These are phyloP conservation scores for Smutsia temminckii DNA, from an alignment of 2,797 vertebrate genomes.

Conservation along the genomic window DNA sequence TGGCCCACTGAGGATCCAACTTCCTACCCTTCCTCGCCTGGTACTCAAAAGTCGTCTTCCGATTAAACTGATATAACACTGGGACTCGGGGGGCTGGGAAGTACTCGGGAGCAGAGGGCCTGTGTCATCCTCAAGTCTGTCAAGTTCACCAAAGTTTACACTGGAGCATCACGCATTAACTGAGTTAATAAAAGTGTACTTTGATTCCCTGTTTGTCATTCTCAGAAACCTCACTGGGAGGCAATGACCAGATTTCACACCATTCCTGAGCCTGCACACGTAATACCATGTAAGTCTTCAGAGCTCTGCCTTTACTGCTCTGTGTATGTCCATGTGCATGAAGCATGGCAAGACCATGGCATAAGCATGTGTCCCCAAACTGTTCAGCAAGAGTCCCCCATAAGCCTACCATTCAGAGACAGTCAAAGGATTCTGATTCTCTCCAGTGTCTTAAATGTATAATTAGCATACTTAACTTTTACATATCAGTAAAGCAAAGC, in stretches of 20 bases:
- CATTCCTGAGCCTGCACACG: neutral
- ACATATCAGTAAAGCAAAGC: neutral
- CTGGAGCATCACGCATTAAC: neutral
- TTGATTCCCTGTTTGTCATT: neutral
- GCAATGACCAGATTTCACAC: neutral
- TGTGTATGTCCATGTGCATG: rapidly evolving
- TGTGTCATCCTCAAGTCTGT: neutral
- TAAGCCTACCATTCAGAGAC: neutral
- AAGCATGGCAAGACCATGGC: neutral
- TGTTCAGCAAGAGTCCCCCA: neutral
- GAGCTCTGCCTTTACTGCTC: neutral
- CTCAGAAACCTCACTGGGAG: neutral
- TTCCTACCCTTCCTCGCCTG: neutral
- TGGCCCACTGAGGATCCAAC: neutral
- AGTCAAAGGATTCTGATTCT: neutral
- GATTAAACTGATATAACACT: neutral
- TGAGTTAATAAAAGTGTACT: neutral
- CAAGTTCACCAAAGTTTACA: neutral
- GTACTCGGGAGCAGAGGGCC: neutral
- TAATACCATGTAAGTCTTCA: too few species aligned
- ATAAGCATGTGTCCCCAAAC: neutral
- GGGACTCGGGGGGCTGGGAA: neutral
- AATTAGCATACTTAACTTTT: neutral
- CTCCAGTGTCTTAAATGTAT: neutral
- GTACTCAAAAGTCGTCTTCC: neutral